These are phyloP conservation scores for Octopus bimaculoides DNA, from an alignment of 1,140 invertebrate species.

Conservation along the genomic window DNA sequence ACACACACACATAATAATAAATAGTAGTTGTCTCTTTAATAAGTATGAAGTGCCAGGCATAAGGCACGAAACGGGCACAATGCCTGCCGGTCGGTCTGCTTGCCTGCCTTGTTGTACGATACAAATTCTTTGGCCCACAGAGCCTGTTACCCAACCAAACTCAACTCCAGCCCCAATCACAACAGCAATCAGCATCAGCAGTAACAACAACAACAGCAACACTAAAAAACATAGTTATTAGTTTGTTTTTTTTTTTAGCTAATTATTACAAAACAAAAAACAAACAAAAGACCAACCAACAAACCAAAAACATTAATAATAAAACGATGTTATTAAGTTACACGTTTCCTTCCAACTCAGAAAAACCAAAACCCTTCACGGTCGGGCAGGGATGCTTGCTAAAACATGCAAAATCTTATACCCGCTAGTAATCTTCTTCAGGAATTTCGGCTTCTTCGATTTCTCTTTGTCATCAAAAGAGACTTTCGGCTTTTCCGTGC, in stretches of 20 bases:
- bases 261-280: neutral
- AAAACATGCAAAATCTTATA: conserved; percentile 9
- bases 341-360: neutral
- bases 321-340: neutral
- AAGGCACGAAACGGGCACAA: no score
- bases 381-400: neutral
- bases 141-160: no score
- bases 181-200: no score
- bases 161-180: no score
- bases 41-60: no score
- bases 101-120: no score
- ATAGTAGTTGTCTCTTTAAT: no score
- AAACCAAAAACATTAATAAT: neutral
- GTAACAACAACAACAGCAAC: no score
- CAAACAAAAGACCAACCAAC: neutral
- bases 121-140: no score
- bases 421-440: conserved; percentile 7
- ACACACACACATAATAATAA: no score
- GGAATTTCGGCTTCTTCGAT: conserved; percentile 4
- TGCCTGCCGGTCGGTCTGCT: no score
- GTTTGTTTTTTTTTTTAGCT: neutral
- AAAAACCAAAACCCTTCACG: neutral
- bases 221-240: no score
- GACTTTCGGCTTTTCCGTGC: conserved; percentile 28
- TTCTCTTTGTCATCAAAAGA: conserved; percentile 15